phyloP scores from a whole-genome alignment of 2,888 invertebrate genomes.

The Papilio demoleus region DNA sequence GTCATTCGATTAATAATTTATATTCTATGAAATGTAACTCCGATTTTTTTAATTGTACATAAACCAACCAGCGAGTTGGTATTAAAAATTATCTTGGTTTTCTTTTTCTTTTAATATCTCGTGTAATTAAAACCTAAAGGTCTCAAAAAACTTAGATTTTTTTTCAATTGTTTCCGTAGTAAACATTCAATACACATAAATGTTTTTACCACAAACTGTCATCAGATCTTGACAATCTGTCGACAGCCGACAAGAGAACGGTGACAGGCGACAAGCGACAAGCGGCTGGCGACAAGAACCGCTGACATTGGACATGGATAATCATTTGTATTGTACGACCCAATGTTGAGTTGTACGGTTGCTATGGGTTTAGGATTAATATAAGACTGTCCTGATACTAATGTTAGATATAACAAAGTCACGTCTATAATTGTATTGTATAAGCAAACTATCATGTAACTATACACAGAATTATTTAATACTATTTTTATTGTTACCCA shows the following conservation, averaged over 20 bases:
- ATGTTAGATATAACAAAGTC: not conserved
- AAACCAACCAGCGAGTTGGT: too few species aligned
- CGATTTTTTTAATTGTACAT: too few species aligned
- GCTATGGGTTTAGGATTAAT: conserved; percentile 42
- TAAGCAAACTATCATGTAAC: not conserved
- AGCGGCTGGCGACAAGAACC: conserved; percentile 31
- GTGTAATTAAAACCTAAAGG: too few species aligned
- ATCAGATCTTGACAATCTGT: conserved; percentile 21
- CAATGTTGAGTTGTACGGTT: conserved; percentile 62
- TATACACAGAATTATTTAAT: not conserved
- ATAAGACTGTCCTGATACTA: not conserved
- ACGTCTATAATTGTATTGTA: not conserved
- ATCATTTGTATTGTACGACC: conserved; percentile 74
- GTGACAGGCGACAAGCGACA: conserved; percentile 43
- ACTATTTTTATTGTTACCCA: too few species aligned
- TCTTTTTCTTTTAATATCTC: too few species aligned
- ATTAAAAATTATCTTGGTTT: too few species aligned
- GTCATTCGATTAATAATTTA: too few species aligned
- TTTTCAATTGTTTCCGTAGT: not conserved
- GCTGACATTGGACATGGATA: conserved; percentile 64
- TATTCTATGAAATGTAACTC: too few species aligned
- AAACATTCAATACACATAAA: not conserved
- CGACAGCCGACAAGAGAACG: conserved; percentile 43
- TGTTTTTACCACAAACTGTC: conserved; percentile 29
- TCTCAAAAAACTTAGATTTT: not conserved